Percentiles rank a stretch among this genome's conserved stretches.
These are phyloP conservation scores for Zaprionus davidi DNA, from an alignment of 1,140 invertebrate species.

Conservation along the genomic window DNA sequence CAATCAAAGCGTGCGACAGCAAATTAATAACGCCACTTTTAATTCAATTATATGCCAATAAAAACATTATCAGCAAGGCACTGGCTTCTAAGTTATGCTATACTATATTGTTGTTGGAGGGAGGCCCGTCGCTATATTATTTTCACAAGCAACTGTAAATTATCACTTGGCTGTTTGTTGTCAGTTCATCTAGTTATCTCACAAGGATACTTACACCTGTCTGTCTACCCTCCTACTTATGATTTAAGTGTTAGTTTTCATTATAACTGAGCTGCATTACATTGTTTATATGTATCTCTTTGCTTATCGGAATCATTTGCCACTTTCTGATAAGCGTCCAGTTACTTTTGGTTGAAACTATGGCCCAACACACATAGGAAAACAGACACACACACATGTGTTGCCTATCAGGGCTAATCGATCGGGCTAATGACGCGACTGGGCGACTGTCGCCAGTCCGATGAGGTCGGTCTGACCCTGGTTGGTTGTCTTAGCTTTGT, in stretches of 20 bases:
- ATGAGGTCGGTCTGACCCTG: constrained; percentile 33
- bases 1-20: constrained; percentile 71
- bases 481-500: neutral
- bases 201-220: constrained; percentile 34
- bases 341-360: neutral
- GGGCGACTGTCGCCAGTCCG: constrained; percentile 25
- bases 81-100: neutral
- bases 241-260: constrained; percentile 36
- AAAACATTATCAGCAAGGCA: constrained; percentile 67
- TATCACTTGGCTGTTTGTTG: constrained; percentile 60
- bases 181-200: constrained; percentile 40
- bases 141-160: constrained; percentile 49
- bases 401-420: constrained; percentile 24
- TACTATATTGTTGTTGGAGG: neutral
- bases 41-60: constrained; percentile 77
- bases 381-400: neutral
- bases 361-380: neutral
- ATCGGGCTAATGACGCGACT: constrained; percentile 23
- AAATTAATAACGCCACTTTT: constrained; percentile 73
- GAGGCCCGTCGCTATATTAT: neutral
- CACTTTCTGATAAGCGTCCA: constrained; percentile 58
- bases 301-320: constrained; percentile 58
- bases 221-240: constrained; percentile 16
- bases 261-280: constrained; percentile 49
- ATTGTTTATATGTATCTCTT: constrained; percentile 42